phyloP scores from a whole-genome alignment of 2,888 invertebrate genomes.

The Cheilosia vulpina region DNA sequence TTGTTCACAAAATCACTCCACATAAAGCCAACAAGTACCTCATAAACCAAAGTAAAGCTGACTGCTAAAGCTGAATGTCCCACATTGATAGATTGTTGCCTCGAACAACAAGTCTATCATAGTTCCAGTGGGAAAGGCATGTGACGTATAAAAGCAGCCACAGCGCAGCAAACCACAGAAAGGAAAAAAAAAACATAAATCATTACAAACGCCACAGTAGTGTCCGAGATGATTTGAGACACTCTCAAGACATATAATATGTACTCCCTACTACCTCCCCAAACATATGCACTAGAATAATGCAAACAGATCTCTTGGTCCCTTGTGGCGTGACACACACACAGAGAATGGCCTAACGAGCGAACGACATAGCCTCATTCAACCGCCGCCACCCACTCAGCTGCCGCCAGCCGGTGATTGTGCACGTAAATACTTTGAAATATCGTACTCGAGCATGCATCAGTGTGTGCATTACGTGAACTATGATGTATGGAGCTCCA shows the following conservation, averaged over 20 bases:
- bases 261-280: neutral
- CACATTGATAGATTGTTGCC: neutral
- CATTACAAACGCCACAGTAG: slow-evolving; percentile 27
- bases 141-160: slow-evolving; percentile 13
- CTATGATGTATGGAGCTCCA: slow-evolving; percentile 19
- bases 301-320: slow-evolving; percentile 29
- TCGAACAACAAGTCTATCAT: slow-evolving; percentile 4
- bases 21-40: no score
- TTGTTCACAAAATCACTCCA: no score
- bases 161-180: neutral
- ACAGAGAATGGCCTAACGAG: neutral
- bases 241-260: slow-evolving; percentile 1
- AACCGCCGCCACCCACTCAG: slow-evolving; percentile 41
- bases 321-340: slow-evolving; percentile 17
- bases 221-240: slow-evolving; percentile 45
- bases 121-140: neutral
- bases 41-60: slow-evolving; percentile 11
- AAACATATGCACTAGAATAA: slow-evolving; percentile 30
- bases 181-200: slow-evolving; percentile 19
- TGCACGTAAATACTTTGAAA: slow-evolving; percentile 49
- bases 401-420: slow-evolving; percentile 34
- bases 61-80: slow-evolving; percentile 10
- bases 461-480: slow-evolving; percentile 37
- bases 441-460: slow-evolving; percentile 19
- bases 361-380: slow-evolving; percentile 34